Conservation (phyloP, 2,888 invertebrate genomes). For the Ochropacha duplaris region DNA sequence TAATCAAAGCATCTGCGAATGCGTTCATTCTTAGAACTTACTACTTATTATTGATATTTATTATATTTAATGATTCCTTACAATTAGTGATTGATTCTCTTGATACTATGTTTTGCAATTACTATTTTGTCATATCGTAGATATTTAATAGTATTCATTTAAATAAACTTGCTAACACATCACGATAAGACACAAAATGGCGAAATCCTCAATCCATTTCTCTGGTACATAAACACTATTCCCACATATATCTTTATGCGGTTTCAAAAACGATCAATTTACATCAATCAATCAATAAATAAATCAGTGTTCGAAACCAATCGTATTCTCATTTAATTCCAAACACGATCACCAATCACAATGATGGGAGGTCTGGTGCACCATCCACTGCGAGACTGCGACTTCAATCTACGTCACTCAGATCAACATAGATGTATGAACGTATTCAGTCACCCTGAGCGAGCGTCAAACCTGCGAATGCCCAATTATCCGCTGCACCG, state of each 20-base stretch:
- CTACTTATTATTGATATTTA: too few species aligned
- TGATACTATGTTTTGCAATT: too few species aligned
- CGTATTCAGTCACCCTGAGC: constrained; percentile 27
- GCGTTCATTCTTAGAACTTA: not conserved
- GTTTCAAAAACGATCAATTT: constrained; percentile 38
- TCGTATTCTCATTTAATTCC: constrained; percentile 45
- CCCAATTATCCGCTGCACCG: constrained; percentile 44
- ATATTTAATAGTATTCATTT: not conserved
- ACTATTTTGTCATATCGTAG: too few species aligned
- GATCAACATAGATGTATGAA: constrained; percentile 25
- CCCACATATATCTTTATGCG: constrained; percentile 30
- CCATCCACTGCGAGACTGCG: constrained; percentile 25
- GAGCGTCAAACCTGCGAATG: constrained; percentile 34
- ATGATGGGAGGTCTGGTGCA: constrained; percentile 39
- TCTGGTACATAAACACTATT: constrained; percentile 19
- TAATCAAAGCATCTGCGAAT: not conserved
- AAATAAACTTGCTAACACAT: not conserved
- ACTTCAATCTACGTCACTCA: constrained; percentile 48
- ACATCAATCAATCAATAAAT: constrained; percentile 50
- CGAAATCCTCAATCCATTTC: constrained; percentile 5
- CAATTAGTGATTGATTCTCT: too few species aligned
- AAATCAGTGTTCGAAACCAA: constrained; percentile 24
- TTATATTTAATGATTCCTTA: too few species aligned
- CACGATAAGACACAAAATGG: not conserved
- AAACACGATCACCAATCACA: constrained; percentile 44